Base-by-base conservation (phyloP, 1,140 invertebrate genomes). In the Ips typographus region DNA sequence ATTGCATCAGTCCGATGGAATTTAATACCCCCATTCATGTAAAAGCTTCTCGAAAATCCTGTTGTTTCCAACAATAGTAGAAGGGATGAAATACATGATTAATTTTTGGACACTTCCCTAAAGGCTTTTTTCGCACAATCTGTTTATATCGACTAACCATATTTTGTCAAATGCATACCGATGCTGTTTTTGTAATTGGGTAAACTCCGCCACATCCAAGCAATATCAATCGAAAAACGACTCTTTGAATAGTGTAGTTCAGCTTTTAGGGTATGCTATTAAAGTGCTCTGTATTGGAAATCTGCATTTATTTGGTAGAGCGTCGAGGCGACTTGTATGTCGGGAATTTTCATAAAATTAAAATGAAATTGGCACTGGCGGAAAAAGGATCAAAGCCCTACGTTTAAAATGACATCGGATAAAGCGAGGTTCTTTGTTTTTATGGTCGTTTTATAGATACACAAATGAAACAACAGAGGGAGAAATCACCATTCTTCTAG, bases 1-100 rank as follows among this genome's bases (percentile, higher is more conserved):
- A 78, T 78, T 77, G 74, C 75, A 76, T 78, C 76, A 75, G 75
- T 77, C 76, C 76, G 74, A 75, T 76, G 76, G 76, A 78, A 78
- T 78, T 77, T 77, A 78, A 78, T 78, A 78, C 76, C 62, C 42
- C 43, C 41, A 78, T 77, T 77, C 73, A 70, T 52, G 42, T 55
- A 47, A 61, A 61, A n/a, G 58, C 49, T 40, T 43, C 38, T 38
- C 36, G 65, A 67, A 51, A 59, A 52, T 4, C 65, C 42, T 1
- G 59, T 65, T 65, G 39, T 63, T 36, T 6, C 49, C 44, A 47
- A 63, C 49, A 63, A 38, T 53, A 40, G 40, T 40, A 56, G 22
- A 22, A 22, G 22, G 22, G 22, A 22, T 22, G 22, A 22, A 22
- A 22, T 22, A 22, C 22, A 22, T 22, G 22, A 22, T 22, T 22